Conservation (phyloP, 2,797 vertebrate genomes). For the Sparus aurata region DNA sequence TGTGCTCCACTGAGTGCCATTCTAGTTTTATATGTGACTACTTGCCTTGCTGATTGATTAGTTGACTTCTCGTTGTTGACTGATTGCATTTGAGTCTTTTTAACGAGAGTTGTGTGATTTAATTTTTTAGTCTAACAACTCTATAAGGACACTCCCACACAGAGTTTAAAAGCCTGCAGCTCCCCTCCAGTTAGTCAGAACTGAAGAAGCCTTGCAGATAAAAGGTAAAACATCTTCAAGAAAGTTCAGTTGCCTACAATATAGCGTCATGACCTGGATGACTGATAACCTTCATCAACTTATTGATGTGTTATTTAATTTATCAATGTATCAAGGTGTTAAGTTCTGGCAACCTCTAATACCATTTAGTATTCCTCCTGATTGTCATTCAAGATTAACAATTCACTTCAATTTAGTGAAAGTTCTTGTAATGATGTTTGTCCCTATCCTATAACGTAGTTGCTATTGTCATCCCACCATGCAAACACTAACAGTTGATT, state of each 20-base stretch:
- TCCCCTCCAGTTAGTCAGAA: no score
- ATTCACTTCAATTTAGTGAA: slow-evolving; percentile 5
- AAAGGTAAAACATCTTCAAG: no score
- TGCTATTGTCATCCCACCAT: slow-evolving; percentile 1
- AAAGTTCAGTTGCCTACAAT: no score
- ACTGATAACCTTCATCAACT: not conserved
- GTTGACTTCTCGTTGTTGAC: not conserved
- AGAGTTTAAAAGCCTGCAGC: no score
- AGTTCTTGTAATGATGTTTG: not conserved
- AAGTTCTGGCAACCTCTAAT: slow-evolving; percentile 1
- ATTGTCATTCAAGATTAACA: slow-evolving; percentile 18
- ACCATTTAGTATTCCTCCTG: slow-evolving; percentile 10
- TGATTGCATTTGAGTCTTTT: slow-evolving; percentile 5
- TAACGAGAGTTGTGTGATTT: not conserved
- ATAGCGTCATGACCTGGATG: no score
- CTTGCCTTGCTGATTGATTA: not conserved
- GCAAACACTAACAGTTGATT: not conserved
- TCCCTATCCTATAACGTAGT: not conserved
- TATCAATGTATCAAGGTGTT: slow-evolving; percentile 13
- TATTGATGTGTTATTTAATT: slow-evolving; percentile 17
- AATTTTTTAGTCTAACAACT: no score
- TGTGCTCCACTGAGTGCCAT: no score
- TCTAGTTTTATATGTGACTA: no score
- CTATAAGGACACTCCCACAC: no score
- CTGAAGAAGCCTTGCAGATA: no score